Conservation (phyloP, 92 coral and sea anemone genomes). For the Diadumene lineata region DNA sequence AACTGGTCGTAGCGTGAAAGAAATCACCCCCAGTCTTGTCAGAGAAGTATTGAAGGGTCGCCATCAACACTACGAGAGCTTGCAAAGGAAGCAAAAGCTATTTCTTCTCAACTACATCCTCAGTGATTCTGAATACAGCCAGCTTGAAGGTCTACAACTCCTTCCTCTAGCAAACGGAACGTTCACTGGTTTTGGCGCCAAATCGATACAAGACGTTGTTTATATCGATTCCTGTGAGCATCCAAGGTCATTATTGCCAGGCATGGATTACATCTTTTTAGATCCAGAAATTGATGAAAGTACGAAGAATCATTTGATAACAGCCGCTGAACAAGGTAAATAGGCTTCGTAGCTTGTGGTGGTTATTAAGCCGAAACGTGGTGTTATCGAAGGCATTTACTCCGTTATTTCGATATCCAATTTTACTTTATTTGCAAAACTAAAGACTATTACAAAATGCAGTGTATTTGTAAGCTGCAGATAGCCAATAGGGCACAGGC, state of each 20-base stretch:
- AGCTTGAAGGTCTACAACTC: constrained; percentile 61
- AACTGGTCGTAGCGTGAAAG: neutral
- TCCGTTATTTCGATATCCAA: too few species aligned
- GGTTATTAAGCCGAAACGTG: too few species aligned
- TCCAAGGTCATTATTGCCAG: constrained; percentile 68
- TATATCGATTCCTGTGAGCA: constrained; percentile 59
- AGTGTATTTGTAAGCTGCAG: too few species aligned
- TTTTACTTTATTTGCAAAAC: too few species aligned
- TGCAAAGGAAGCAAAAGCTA: constrained; percentile 43
- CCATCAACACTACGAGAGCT: constrained; percentile 17
- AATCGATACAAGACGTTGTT: constrained; percentile 16
- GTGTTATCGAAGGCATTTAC: too few species aligned
- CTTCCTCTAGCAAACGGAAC: constrained; percentile 62
- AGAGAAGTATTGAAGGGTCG: constrained; percentile 43
- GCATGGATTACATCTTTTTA: constrained; percentile 51
- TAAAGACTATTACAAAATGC: neutral
- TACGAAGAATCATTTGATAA: constrained; percentile 18
- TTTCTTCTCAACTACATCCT: constrained; percentile 62
- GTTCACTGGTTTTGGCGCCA: constrained; percentile 37
- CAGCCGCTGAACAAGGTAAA: constrained; percentile 46
- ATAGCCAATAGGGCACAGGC: too few species aligned
- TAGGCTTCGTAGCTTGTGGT: neutral
- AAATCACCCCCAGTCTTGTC: constrained; percentile 56
- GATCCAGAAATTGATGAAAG: constrained; percentile 43
- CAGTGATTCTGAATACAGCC: constrained; percentile 39